Percentiles rank a stretch among this genome's conserved stretches.
Evolutionary conservation across 2,797 vertebrate species (phyloP).

Genomic region (Acipenser ruthenus): DNA sequence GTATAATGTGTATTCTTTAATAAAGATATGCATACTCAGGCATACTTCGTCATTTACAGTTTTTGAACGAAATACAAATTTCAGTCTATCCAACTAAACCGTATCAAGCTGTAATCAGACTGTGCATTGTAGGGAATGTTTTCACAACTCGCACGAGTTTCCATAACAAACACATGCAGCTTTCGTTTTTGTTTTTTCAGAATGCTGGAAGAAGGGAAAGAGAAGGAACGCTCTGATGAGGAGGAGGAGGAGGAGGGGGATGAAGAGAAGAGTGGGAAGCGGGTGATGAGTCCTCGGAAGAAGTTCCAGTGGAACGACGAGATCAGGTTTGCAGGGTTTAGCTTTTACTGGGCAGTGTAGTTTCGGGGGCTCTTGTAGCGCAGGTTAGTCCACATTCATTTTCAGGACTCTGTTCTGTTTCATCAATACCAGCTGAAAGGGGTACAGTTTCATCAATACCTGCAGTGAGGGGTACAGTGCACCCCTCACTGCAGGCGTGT

Average conservation of each 20-base stretch:
- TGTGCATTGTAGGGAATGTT: background rate
- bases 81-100: background rate
- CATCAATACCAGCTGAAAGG: background rate
- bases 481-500: background rate
- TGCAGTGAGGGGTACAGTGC: too few species aligned
- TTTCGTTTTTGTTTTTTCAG: constrained; percentile 34
- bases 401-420: background rate
- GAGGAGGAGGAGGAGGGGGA: constrained; percentile 64
- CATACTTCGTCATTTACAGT: too few species aligned
- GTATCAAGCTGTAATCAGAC: background rate
- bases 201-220: constrained; percentile 69
- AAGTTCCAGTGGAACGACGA: constrained; percentile 87
- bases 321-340: constrained; percentile 64
- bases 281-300: constrained; percentile 70
- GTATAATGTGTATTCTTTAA: too few species aligned
- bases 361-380: constrained; percentile 7
- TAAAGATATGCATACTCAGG: too few species aligned
- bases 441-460: too few species aligned
- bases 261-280: constrained; percentile 69
- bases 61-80: background rate
- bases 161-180: too few species aligned
- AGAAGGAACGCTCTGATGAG: constrained; percentile 69
- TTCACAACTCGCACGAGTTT: too few species aligned
- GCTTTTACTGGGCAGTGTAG: background rate
- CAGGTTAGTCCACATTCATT: constrained; percentile 32